Conservation (phyloP, 2,888 invertebrate species). For the Platyscelio sp. region DNA sequence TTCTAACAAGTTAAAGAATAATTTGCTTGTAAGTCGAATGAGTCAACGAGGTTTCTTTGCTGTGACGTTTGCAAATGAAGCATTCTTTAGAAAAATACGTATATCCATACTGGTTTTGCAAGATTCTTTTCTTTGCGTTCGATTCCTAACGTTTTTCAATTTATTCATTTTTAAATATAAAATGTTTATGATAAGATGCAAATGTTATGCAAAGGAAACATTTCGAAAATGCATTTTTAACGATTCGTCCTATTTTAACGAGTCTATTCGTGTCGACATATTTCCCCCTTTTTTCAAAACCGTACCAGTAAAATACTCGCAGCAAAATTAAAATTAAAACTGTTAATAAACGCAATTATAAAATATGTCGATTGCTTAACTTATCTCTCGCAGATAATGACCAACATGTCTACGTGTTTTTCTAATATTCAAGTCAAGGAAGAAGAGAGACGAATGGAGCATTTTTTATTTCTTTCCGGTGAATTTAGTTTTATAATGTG, state of each 20-base stretch:
- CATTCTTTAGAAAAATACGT: constrained; percentile 55
- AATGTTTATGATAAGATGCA: constrained; percentile 52
- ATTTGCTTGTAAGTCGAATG: constrained; percentile 58
- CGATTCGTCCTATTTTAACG: constrained; percentile 12
- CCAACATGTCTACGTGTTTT: too few relatives aligned
- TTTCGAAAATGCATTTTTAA: constrained; percentile 41
- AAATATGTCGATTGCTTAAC: too few relatives aligned
- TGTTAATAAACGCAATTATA: too few relatives aligned
- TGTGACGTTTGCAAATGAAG: constrained; percentile 60
- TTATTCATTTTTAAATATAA: constrained; percentile 44
- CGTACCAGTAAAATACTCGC: too few relatives aligned
- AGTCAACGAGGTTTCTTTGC: constrained; percentile 62
- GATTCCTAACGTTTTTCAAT: constrained; percentile 52
- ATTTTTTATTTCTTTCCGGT: too few relatives aligned
- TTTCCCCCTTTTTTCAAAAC: constrained; percentile 18
- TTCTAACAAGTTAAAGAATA: constrained; percentile 50
- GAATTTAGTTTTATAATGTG: too few relatives aligned
- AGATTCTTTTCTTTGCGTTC: constrained; percentile 51
- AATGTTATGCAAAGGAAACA: constrained; percentile 28
- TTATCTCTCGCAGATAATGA: too few relatives aligned
- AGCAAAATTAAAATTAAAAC: too few relatives aligned
- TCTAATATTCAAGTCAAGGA: too few relatives aligned
- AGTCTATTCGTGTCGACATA: neutral
- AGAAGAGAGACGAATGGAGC: too few relatives aligned
- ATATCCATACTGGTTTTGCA: constrained; percentile 55